Evolutionary conservation across 2,797 vertebrate genomes (phyloP), one percentile per base, ranked within the genome.

Genomic region (Sebastes iracundus): DNA sequence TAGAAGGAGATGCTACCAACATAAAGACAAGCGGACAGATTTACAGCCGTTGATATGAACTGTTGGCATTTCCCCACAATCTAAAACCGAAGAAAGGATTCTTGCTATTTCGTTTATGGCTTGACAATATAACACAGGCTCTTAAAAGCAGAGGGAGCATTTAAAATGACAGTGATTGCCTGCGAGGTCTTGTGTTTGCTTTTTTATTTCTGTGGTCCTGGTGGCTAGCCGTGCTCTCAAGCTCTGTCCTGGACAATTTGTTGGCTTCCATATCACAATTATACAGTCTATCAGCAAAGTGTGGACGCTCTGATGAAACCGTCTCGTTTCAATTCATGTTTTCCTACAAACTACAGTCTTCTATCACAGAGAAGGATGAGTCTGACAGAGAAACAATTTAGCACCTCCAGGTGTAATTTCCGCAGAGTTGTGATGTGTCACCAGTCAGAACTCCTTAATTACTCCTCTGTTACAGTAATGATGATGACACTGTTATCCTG

Each of bases 131-230:
- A 87, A 87, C 62, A 52, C 42, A 5, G 52, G 42, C 75, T 72
- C 80, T 71, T 85, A 75, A 85, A 86, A 82, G 79, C 87, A 79
- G 63, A 60, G 42, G 32, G 25, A 73, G 72, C 53, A 2, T 74
- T 90, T 88, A 71, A 83, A 83, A 71, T 28, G 79, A 75, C 73
- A 71, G n/a, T 70, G 75, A 85, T 90, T 74, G 46, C 46, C 81
- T 60, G 42, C 35, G 5, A 22, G 59, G 49, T 82, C 52, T 30
- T 63, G 20, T 49, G 61, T 79, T 71, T 28, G 18, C 22, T 30
- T 72, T 71, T 70, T 75, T n/a, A n/a, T n/a, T 49, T 16, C 38
- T 77, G 22, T 55, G 33, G 76, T 72, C 56, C 74, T 25, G 3
- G 30, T 27, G 33, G 71, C 72, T 77, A 58, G 25, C 32, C 2